phyloP scores from a whole-genome alignment of 1,140 invertebrate genomes.

The Lepidotrigona ventralis region DNA sequence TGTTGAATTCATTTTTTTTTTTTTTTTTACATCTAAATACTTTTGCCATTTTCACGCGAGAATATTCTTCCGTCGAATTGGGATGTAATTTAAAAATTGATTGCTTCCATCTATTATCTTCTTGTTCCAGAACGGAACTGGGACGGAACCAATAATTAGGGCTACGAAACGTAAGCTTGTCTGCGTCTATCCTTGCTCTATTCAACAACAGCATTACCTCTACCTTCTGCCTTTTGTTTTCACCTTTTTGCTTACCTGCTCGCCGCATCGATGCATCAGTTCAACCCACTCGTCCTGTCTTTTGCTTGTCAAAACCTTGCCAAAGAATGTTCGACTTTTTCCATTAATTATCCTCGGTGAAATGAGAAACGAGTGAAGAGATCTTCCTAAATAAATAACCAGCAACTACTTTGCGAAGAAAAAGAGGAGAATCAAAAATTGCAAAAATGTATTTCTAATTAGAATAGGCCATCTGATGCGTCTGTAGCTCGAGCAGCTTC shows the following conservation, averaged over 20 bases:
- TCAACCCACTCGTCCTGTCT: constrained; percentile 53
- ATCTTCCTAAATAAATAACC: background rate
- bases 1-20: too few species aligned
- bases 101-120: constrained; percentile 75
- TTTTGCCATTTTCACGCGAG: constrained; percentile 39
- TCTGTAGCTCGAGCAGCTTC: background rate
- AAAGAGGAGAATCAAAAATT: background rate
- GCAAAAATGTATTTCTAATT: background rate
- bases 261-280: constrained; percentile 20
- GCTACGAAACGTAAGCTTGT: constrained; percentile 47
- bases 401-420: too few species aligned
- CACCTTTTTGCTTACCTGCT: constrained; percentile 53
- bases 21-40: background rate
- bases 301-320: background rate
- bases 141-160: constrained; percentile 73
- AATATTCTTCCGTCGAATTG: constrained; percentile 63
- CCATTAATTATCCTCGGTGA: background rate
- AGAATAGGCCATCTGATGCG: too few species aligned
- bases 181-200: constrained; percentile 50
- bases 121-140: constrained; percentile 69
- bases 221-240: constrained; percentile 43
- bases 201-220: constrained; percentile 42
- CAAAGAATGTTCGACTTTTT: constrained; percentile 6
- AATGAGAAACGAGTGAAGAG: background rate
- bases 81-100: constrained; percentile 69